Percentiles rank a stretch among this genome's conserved stretches.
phyloP scores from a whole-genome alignment of 2,888 invertebrate species.

The Clitarchus hookeri region DNA sequence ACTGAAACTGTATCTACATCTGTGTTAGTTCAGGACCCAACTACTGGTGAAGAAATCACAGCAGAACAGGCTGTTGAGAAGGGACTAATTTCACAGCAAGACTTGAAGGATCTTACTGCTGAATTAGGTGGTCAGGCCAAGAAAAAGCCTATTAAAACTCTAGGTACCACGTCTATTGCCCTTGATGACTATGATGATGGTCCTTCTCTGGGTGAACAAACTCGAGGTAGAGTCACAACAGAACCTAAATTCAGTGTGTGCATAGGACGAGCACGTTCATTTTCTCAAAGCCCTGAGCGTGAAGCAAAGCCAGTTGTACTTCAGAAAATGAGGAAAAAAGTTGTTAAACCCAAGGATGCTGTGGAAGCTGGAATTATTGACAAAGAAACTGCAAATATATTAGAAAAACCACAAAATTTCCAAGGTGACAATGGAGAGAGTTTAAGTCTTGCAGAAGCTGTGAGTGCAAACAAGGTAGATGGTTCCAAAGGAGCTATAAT shows the following conservation, averaged over 20 bases:
- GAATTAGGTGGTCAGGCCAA: slow-evolving; percentile 19
- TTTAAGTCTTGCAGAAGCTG: slow-evolving; percentile 75
- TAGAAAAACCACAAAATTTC: slow-evolving; percentile 65
- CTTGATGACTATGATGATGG: slow-evolving; percentile 53
- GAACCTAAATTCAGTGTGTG: slow-evolving; percentile 71
- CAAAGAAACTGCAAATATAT: slow-evolving; percentile 70
- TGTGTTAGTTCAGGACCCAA: slow-evolving; percentile 52
- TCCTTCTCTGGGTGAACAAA: slow-evolving; percentile 62
- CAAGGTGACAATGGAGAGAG: slow-evolving; percentile 62
- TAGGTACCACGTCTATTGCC: slow-evolving; percentile 51
- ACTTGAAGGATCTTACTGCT: slow-evolving; percentile 53
- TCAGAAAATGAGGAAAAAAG: slow-evolving; percentile 78
- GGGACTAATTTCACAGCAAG: slow-evolving; percentile 61
- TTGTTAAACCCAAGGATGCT: slow-evolving; percentile 77
- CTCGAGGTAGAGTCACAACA: slow-evolving; percentile 60
- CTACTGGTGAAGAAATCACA: slow-evolving; percentile 60
- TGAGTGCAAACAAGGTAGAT: slow-evolving; percentile 71
- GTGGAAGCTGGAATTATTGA: slow-evolving; percentile 79
- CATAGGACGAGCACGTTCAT: slow-evolving; percentile 63
- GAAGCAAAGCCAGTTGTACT: slow-evolving; percentile 72
- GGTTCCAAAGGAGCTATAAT: slow-evolving; percentile 76
- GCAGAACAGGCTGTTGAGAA: slow-evolving; percentile 64
- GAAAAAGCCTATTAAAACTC: slow-evolving; percentile 45
- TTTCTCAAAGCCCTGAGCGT: slow-evolving; percentile 61
- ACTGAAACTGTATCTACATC: slow-evolving; percentile 45